Base-by-base conservation (phyloP, 2,113 vertebrate genomes). In the Megaceryle maxima region DNA sequence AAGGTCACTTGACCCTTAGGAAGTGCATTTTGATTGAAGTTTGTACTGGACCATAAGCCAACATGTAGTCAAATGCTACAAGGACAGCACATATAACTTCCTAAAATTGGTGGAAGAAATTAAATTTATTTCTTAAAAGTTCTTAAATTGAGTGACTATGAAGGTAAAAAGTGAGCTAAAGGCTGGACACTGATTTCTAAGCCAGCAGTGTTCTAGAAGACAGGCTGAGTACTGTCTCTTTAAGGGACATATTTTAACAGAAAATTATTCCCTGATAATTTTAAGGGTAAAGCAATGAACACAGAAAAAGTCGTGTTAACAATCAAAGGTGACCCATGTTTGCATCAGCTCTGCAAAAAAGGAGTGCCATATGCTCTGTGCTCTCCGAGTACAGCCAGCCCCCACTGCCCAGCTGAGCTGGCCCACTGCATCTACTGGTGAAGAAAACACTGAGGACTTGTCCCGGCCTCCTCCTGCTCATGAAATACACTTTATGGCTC, bases 351-450 rank as follows among this genome's bases (percentile, higher is more conserved):
- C 63, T 12, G 4, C 88, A 62, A 43, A 72, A 33, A 82, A 76
- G 17, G 1, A 33, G 35, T 10, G 50, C 63, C 46, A 31, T 16
- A 5, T 10, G 51, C 57, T 87, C 37, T 18, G 64, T 44, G 81
- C 66, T 25, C 63, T 24, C 70, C 37, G 87, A 10, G 3, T 50
- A 4, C 79, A 62, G 72, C 31, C 44, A 66, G 72, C 55, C 39
- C 48, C 51, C 26, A 15, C 81, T 74, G 78, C 68, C 80, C 86
- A 44, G 5, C 55, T 14, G 55, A 28, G 56, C 48, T 6, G 16
- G 26, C 83, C 59, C 74, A 25, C 17, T 0, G 10, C 0, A 1
- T 62, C n/a, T 11, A 9, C 37, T 14, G 29, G 6, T 2, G 1
- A 77, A 53, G 41, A 68, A 74, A 78, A 75, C 2, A 4, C 76